Evolutionary conservation across 2,888 invertebrate genomes (phyloP), one percentile per base, ranked within the genome.

Genomic region (Lasioglossum pauxillum): DNA sequence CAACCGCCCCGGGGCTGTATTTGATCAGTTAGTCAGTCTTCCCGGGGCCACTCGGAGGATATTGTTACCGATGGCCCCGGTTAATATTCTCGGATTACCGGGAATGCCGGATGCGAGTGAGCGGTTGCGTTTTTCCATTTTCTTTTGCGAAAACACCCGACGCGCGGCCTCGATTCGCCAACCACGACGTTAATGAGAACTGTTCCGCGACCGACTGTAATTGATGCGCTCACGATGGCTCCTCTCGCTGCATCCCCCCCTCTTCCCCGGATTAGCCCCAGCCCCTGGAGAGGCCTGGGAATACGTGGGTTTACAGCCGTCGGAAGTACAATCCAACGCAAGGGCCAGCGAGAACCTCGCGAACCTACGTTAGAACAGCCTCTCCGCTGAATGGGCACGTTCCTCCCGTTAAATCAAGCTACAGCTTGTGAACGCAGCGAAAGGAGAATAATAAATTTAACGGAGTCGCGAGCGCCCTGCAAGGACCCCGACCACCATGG

Each of bases 21-120:
- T 93, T 93, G 93, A 93, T 93, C 93, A 91, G 93, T 93, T 93
- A 93, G 93, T 93, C 93, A 93, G 91, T 88, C 88, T 35, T 67
- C n/a, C 90, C 80, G 83, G 78, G 83, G 23, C 69, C 69, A 89
- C 84, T 85, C 78, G 84, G 74, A 74, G 89, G 89, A 89, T 88
- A 92, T 90, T 90, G 90, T 92, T 91, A 91, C 91, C 85, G 75
- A 91, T 90, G 85, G 91, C 85, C 86, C 74, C 89, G 83, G 84
- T 90, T 91, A 91, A 91, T 91, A 91, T 91, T 86, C 91, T 85
- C 90, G 92, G 91, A 91, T 91, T 90, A 91, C 85, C 72, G 71
- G 74, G n/a, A 80, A 3, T 73, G 57, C 75, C 64, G 72, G 71
- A 73, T 80, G 10, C 85, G 64, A 64, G 7, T 75, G 64, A 64